Percentiles rank a stretch among this genome's conserved stretches.
Conservation (phyloP, 2,797 vertebrate species). For the Odontamblyopus lacepedii region DNA sequence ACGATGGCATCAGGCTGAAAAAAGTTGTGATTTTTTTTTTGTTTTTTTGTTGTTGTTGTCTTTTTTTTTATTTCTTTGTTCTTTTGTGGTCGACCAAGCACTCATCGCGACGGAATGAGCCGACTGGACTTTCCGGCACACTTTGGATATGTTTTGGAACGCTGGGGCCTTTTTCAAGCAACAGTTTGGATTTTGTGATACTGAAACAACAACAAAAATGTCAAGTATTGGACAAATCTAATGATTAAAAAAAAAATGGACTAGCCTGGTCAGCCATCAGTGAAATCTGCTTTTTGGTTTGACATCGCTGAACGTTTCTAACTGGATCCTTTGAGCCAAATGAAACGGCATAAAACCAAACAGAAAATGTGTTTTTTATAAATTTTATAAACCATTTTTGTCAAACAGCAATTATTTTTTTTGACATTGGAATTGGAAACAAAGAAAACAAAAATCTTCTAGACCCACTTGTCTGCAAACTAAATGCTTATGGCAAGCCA, state of each 20-base stretch:
- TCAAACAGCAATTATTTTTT: neutral
- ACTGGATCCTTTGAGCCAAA: neutral
- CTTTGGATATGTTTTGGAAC: constrained; percentile 79
- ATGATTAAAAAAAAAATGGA: constrained; percentile 60
- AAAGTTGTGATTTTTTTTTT: constrained; percentile 54
- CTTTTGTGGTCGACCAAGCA: constrained; percentile 69
- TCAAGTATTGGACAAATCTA: constrained; percentile 62
- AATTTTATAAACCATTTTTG: neutral
- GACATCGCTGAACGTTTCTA: neutral
- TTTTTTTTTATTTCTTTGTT: constrained; percentile 33
- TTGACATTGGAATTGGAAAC: neutral
- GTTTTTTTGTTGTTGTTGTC: constrained; percentile 7
- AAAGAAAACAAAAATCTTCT: neutral
- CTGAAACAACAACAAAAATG: constrained; percentile 50
- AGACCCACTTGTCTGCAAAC: neutral
- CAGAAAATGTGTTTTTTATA: neutral
- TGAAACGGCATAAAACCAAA: neutral
- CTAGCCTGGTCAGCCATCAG: neutral
- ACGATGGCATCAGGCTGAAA: constrained; percentile 63
- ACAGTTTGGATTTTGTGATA: constrained; percentile 67
- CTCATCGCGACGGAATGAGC: constrained; percentile 65
- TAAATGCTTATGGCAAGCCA: neutral
- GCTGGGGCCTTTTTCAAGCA: constrained; percentile 64
- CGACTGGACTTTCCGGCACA: constrained; percentile 56
- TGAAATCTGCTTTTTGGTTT: neutral